phyloP scores from a whole-genome alignment of 92 coral and sea anemone genomes.

The Heliopora coerulea region DNA sequence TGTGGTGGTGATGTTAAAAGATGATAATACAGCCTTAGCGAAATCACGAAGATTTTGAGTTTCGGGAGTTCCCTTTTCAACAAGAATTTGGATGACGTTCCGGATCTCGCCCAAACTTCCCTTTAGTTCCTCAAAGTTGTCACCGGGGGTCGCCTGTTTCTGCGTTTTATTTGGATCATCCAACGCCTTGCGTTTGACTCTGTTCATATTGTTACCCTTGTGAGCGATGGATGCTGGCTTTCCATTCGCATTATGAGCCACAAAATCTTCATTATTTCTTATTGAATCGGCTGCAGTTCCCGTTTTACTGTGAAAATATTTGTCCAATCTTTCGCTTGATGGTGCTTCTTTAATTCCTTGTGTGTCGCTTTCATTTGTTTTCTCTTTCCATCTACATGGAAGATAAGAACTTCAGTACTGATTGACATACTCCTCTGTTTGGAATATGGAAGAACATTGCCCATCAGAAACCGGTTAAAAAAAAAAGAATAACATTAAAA shows the following conservation, averaged over 20 bases:
- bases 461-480: too few species aligned
- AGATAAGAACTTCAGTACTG: too few species aligned
- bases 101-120: not conserved
- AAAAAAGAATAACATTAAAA: too few species aligned
- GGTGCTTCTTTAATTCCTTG: not conserved
- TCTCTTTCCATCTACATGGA: slow-evolving; percentile 25
- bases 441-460: too few species aligned
- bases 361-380: slow-evolving; percentile 6
- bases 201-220: not conserved
- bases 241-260: not conserved
- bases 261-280: not conserved
- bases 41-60: too few species aligned
- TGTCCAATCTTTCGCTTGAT: not conserved
- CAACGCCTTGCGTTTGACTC: not conserved
- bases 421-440: too few species aligned
- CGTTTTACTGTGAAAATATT: not conserved
- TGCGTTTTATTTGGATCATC: too few species aligned
- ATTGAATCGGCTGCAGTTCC: not conserved
- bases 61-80: not conserved
- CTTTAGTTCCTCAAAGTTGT: not conserved
- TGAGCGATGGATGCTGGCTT: not conserved
- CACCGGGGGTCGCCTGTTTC: too few species aligned
- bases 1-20: not conserved
- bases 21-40: not conserved
- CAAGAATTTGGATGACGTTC: not conserved